phyloP scores from a whole-genome alignment of 92 coral and sea anemone genomes.

The Porites cylindrica region DNA sequence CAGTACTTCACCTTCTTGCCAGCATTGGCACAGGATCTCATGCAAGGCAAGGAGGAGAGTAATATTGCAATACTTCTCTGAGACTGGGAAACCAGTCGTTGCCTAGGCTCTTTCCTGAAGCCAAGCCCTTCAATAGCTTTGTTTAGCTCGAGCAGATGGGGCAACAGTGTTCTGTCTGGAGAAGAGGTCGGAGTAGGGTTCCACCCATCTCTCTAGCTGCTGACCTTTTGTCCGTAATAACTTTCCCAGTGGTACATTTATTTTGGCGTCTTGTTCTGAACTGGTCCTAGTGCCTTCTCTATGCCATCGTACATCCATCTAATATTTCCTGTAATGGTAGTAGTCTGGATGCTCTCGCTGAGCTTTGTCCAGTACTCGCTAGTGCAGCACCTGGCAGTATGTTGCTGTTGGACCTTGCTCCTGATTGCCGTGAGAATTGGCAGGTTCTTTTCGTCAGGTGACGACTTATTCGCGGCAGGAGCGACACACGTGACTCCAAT shows the following conservation, averaged over 20 bases:
- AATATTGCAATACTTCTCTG: constrained; percentile 23
- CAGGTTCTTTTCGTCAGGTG: too few relatives aligned
- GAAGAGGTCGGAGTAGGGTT: constrained; percentile 53
- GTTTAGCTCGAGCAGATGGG: constrained; percentile 38
- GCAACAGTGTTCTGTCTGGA: constrained; percentile 27
- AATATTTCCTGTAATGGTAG: constrained; percentile 19
- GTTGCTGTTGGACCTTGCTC: too few relatives aligned
- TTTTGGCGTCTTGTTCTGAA: constrained; percentile 2
- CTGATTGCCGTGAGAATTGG: too few relatives aligned
- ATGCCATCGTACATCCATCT: constrained; percentile 60
- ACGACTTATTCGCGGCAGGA: too few relatives aligned
- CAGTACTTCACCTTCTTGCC: constrained; percentile 8
- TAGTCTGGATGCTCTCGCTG: constrained; percentile 24
- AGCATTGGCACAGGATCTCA: neutral
- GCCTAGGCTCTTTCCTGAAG: constrained; percentile 44
- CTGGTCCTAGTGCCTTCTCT: constrained; percentile 48
- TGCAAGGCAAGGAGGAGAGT: neutral
- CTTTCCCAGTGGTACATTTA: too few relatives aligned
- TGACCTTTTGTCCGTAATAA: neutral
- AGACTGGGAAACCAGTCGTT: constrained; percentile 40
- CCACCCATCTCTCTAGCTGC: constrained; percentile 52
- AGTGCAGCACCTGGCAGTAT: too few relatives aligned
- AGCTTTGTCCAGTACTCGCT: constrained; percentile 1
- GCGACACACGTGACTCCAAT: too few relatives aligned
- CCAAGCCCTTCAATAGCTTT: constrained; percentile 16